Evolutionary conservation across 1,140 invertebrate species (phyloP).

Genomic region (Spodoptera litura): DNA sequence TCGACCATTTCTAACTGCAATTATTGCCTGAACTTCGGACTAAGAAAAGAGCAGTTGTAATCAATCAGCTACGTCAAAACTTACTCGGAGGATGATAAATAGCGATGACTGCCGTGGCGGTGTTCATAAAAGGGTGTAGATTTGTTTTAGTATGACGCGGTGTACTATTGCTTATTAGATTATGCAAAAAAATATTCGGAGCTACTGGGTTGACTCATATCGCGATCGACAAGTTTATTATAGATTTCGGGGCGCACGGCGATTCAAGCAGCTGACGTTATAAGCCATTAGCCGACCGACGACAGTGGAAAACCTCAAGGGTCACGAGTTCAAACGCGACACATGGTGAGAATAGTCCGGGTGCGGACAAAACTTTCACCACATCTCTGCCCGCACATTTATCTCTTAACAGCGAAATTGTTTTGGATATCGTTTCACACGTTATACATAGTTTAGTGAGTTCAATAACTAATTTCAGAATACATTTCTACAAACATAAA

Average conservation of each 20-base stretch:
- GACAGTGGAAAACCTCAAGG: constrained; percentile 71
- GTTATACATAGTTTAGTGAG: neutral
- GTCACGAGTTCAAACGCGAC: constrained; percentile 63
- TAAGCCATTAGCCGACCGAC: constrained; percentile 62
- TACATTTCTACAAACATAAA: too few relatives aligned
- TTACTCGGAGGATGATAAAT: neutral
- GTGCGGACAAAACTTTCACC: constrained; percentile 63
- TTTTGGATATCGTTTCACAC: constrained; percentile 56
- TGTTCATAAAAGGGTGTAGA: constrained; percentile 3
- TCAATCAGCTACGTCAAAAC: constrained; percentile 24
- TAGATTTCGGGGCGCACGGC: constrained; percentile 51
- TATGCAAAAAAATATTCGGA: neutral
- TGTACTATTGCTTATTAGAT: constrained; percentile 1
- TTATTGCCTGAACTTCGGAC: constrained; percentile 16
- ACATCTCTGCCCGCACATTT: constrained; percentile 66
- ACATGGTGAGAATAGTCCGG: constrained; percentile 68
- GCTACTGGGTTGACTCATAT: constrained; percentile 27
- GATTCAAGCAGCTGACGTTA: constrained; percentile 60
- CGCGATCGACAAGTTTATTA: constrained; percentile 62
- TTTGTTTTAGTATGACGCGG: neutral
- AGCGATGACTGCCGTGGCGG: neutral
- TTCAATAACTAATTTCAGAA: too few relatives aligned
- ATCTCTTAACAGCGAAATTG: constrained; percentile 65
- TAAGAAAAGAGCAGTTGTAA: constrained; percentile 25
- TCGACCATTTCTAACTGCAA: constrained; percentile 58